Evolutionary conservation across 2,888 invertebrate genomes (phyloP).

Genomic region (Cetonia aurata): DNA sequence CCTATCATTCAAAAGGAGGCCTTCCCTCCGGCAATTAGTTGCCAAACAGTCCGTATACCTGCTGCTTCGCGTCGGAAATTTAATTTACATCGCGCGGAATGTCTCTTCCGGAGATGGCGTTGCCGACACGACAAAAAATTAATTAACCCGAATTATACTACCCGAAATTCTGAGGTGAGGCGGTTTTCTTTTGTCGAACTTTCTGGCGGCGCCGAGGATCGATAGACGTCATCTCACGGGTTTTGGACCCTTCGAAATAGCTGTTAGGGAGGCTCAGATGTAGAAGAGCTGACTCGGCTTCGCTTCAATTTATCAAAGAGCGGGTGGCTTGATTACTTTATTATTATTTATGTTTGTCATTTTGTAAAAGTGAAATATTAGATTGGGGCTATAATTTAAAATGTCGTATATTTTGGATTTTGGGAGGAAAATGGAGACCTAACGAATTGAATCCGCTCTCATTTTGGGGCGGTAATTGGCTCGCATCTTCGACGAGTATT

Average conservation of each 20-base stretch:
- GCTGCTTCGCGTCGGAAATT: slow-evolving; percentile 44
- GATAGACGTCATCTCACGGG: slow-evolving; percentile 8
- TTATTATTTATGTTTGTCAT: slow-evolving; percentile 32
- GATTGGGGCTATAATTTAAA: slow-evolving; percentile 17
- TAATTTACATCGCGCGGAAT: slow-evolving; percentile 41
- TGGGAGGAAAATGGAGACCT: too few species aligned
- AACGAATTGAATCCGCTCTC: too few species aligned
- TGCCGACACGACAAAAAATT: slow-evolving; percentile 30
- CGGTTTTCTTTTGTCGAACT: slow-evolving; percentile 26
- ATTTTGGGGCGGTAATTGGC: too few species aligned
- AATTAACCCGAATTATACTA: slow-evolving; percentile 39
- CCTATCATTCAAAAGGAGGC: slow-evolving; percentile 33
- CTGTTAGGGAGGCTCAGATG: slow-evolving; percentile 5
- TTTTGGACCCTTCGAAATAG: slow-evolving; percentile 22
- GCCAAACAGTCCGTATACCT: slow-evolving; percentile 42
- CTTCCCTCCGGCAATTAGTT: slow-evolving; percentile 37
- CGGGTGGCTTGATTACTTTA: slow-evolving; percentile 16
- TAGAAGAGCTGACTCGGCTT: background rate
- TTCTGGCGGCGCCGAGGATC: slow-evolving; percentile 12
- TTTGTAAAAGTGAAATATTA: slow-evolving; percentile 14
- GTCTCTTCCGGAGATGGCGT: slow-evolving; percentile 42
- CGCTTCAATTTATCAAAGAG: slow-evolving; percentile 17
- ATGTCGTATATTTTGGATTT: background rate
- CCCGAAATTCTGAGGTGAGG: slow-evolving; percentile 16
- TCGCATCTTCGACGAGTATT: too few species aligned